Conservation (phyloP, 1,140 invertebrate genomes). For the Dreissena polymorpha region DNA sequence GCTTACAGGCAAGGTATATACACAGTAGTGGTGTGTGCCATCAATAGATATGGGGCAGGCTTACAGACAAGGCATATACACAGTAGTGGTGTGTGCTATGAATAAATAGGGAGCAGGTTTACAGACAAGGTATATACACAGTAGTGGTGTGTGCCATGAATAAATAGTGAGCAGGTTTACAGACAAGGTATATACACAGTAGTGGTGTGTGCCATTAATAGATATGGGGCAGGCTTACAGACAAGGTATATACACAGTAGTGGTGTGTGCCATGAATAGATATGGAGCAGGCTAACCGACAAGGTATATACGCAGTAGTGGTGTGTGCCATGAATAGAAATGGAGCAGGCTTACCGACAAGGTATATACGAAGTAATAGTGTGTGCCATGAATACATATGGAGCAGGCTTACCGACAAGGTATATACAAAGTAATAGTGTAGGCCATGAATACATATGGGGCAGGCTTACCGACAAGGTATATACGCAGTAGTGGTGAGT, state of each 20-base stretch:
- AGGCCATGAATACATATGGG: constrained; percentile 70
- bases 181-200: constrained; percentile 45
- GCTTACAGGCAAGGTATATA: constrained; percentile 64
- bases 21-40: not conserved
- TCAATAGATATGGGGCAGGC: constrained; percentile 69
- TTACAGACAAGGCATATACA: constrained; percentile 62
- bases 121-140: constrained; percentile 59
- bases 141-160: not conserved
- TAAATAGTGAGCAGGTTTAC: constrained; percentile 70
- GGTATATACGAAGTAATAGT: not conserved
- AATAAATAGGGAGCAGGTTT: constrained; percentile 71
- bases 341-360: constrained; percentile 70
- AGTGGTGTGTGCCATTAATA: not conserved
- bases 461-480: constrained; percentile 65
- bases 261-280: constrained; percentile 31
- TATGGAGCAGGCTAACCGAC: constrained; percentile 70
- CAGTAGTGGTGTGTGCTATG: not conserved
- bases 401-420: constrained; percentile 66
- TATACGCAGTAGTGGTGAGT: not conserved
- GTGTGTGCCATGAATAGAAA: constrained; percentile 53
- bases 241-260: constrained; percentile 46
- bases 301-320: constrained; percentile 36
- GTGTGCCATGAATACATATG: too few species aligned
- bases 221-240: constrained; percentile 70
- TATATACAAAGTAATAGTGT: not conserved